phyloP scores from a whole-genome alignment of 2,113 vertebrate genomes.

The rabbit (Oryctolagus cuniculus) region DNA sequence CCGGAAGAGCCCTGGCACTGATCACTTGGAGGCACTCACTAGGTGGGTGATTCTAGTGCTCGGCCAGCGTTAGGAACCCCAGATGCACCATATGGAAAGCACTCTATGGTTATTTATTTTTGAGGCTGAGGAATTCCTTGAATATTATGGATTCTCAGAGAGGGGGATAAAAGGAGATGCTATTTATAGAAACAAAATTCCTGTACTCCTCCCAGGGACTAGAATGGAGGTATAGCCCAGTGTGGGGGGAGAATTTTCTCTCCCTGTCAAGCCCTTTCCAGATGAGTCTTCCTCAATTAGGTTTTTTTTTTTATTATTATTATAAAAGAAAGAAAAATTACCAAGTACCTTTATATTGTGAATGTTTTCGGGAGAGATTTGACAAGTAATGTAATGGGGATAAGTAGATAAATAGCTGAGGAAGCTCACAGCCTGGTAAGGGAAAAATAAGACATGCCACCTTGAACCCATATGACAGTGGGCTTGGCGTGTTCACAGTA shows the following conservation, averaged over 20 bases:
- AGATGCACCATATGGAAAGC: neutral
- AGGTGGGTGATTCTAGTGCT: neutral
- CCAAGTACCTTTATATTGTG: neutral
- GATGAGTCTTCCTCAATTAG: neutral
- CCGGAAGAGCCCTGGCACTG: neutral
- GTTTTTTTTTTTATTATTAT: neutral
- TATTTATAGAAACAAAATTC: constrained; percentile 44
- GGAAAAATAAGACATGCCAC: neutral
- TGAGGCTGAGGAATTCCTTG: constrained; percentile 9
- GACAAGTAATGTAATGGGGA: neutral
- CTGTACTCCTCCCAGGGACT: neutral
- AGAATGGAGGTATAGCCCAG: neutral
- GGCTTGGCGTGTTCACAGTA: neutral
- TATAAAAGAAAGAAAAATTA: neutral
- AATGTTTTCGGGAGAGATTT: constrained; percentile 19
- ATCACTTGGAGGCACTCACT: neutral
- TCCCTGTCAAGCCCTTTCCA: neutral
- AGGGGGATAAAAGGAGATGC: constrained; percentile 20
- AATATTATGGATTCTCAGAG: constrained; percentile 31
- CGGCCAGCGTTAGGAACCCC: neutral
- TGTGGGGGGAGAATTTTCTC: neutral
- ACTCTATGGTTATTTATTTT: neutral
- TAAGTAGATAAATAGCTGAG: neutral
- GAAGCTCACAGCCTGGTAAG: neutral
- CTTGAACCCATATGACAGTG: neutral